Conservation (phyloP, 2,888 invertebrate genomes). For the Orthosia incerta region DNA sequence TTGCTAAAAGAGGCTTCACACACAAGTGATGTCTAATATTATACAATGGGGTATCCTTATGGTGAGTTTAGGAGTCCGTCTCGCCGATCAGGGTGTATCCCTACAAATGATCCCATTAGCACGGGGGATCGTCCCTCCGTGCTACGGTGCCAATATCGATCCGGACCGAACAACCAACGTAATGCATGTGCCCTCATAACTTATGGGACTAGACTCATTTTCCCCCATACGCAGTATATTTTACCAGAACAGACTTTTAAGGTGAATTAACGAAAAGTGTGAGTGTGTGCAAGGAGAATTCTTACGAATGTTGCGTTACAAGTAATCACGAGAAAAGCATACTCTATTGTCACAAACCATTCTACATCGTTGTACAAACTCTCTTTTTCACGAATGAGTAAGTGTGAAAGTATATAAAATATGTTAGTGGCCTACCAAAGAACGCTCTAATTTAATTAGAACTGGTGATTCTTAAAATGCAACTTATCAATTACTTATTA, state of each 20-base stretch:
- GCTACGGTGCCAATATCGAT: constrained; percentile 78
- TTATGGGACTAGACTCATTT: constrained; percentile 39
- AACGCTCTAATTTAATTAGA: constrained; percentile 23
- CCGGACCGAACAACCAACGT: constrained; percentile 63
- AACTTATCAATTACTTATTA: neutral
- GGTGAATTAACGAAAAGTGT: constrained; percentile 12
- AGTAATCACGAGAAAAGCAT: constrained; percentile 51
- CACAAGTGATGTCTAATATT: constrained; percentile 10
- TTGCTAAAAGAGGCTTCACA: neutral
- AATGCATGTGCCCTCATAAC: constrained; percentile 53
- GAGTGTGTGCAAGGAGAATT: constrained; percentile 38
- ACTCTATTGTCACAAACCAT: constrained; percentile 44
- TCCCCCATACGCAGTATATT: constrained; percentile 38
- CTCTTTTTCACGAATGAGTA: constrained; percentile 62
- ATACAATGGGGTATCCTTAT: constrained; percentile 48
- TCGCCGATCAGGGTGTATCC: constrained; percentile 75
- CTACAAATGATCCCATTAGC: constrained; percentile 82
- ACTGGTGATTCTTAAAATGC: constrained; percentile 2
- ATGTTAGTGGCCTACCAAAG: constrained; percentile 23
- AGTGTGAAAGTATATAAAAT: constrained; percentile 57
- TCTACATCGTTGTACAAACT: constrained; percentile 49
- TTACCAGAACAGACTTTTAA: constrained; percentile 17
- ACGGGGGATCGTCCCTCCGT: constrained; percentile 79
- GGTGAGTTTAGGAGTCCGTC: constrained; percentile 68
- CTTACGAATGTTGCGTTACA: constrained; percentile 57